Base-by-base conservation (phyloP, 2,888 invertebrate genomes). In the Callosobruchus maculatus region DNA sequence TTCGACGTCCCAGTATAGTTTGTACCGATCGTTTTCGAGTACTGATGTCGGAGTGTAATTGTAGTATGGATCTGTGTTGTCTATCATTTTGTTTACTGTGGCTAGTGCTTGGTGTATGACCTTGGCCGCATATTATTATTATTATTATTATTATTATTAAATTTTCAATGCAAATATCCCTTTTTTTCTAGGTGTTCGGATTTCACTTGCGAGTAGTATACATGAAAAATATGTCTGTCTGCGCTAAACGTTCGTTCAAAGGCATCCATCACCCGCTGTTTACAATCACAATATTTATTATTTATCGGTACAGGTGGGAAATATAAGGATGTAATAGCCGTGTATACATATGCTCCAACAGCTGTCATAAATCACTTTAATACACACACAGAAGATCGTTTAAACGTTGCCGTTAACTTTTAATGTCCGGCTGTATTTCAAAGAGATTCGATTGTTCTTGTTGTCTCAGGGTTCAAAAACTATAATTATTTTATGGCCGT, bases 271-370 rank as follows among this genome's bases (percentile, higher is more conserved):
- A 49, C 49, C 49, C 49, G 49, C 49, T 74, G 67, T 74, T 74
- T 71, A 71, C 72, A 71, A 74, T 71, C 71, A 30, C 71, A n/a
- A 70, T 30, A 66, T 66, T 71, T 71, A 66, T 74, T 74, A 74
- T 74, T 71, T 74, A 74, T 74, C 72, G 70, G 68, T 71, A 69
- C 74, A 74, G 74, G 74, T 74, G 74, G 71, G 74, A 74, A 69
- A 70, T 74, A 71, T 67, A 69, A 71, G 49, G 74, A 68, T 71
- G 70, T 71, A 74, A 74, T 71, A 70, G 70, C 26, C 70, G 70
- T 20, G 67, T 70, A 67, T 71, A 74, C 74, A 71, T 71, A 71
- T 71, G 71, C 71, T 71, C 30, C 72, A 74, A 71, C 71, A 71
- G 71, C 71, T 26, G 70, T 68, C 30, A 68, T 74, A 74, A 74